These are phyloP conservation scores for Rhaphigaster nebulosa DNA, from an alignment of 2,888 invertebrate species.

Conservation along the genomic window DNA sequence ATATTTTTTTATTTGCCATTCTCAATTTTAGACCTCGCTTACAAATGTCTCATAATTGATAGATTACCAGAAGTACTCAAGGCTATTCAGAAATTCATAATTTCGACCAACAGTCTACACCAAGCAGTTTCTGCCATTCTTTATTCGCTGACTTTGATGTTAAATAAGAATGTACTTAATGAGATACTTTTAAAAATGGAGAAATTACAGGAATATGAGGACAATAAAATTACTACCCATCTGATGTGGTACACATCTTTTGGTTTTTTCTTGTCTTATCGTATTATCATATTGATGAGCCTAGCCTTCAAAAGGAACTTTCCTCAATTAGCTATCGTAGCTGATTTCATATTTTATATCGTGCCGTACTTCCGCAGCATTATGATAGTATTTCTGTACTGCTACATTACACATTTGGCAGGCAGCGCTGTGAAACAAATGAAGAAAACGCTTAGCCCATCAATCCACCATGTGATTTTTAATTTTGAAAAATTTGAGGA, in stretches of 20 bases:
- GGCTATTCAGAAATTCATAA: neutral
- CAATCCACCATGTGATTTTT: neutral
- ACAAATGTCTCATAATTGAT: neutral
- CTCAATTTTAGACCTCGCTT: neutral
- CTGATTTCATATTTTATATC: neutral
- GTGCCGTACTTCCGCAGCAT: neutral
- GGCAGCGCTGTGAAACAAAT: neutral
- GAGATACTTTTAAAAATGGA: neutral
- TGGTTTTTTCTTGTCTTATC: neutral
- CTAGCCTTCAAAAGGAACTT: rapidly evolving
- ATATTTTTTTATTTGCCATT: neutral
- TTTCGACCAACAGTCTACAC: neutral
- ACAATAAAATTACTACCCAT: neutral
- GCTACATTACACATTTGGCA: neutral
- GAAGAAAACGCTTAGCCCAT: neutral
- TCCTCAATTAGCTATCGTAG: neutral
- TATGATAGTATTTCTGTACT: neutral
- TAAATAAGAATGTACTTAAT: neutral
- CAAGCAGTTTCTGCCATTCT: neutral
- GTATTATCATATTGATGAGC: neutral
- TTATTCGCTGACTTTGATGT: neutral
- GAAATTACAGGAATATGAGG: neutral
- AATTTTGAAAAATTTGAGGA: neutral
- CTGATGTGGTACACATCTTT: neutral
- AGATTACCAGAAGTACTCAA: neutral